phyloP scores from a whole-genome alignment of 2,888 invertebrate genomes.

The Lacanobia oleracea region DNA sequence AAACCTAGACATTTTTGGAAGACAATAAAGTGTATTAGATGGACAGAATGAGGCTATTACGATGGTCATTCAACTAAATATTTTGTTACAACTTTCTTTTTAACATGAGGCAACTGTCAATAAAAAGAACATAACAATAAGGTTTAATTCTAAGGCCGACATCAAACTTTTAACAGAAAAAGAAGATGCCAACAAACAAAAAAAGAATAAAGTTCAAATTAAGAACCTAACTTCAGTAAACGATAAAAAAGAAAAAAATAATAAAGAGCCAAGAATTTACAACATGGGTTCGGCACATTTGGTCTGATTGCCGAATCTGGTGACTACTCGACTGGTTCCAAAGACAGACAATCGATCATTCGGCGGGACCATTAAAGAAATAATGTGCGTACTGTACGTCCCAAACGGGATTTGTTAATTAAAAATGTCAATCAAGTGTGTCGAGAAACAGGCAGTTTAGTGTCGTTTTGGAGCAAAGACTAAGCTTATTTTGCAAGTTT shows the following conservation, averaged over 20 bases:
- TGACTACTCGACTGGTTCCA: conserved; percentile 45
- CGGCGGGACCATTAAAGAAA: conserved; percentile 65
- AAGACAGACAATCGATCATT: conserved; percentile 75
- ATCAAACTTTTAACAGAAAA: background rate
- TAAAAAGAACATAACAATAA: conserved; percentile 20
- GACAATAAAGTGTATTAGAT: conserved; percentile 2
- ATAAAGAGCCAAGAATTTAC: conserved; percentile 45
- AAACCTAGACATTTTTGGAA: conserved; percentile 30
- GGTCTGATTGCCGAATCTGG: conserved; percentile 60
- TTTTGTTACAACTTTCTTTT: conserved; percentile 33
- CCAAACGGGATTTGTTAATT: conserved; percentile 82
- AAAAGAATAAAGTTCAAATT: conserved; percentile 22
- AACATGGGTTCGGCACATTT: conserved; percentile 34
- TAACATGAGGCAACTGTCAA: background rate
- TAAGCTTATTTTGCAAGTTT: conserved; percentile 39
- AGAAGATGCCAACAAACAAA: background rate
- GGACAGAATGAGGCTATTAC: conserved; percentile 30
- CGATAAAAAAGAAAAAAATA: background rate
- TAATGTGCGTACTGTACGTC: conserved; percentile 65
- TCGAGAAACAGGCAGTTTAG: conserved; percentile 72
- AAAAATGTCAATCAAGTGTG: conserved; percentile 85
- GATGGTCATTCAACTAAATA: conserved; percentile 28
- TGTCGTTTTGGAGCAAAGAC: conserved; percentile 73
- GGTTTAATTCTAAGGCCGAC: background rate
- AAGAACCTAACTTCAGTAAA: conserved; percentile 18